These are phyloP conservation scores for Argentina silus DNA, from an alignment of 2,797 vertebrate genomes.

Conservation along the genomic window DNA sequence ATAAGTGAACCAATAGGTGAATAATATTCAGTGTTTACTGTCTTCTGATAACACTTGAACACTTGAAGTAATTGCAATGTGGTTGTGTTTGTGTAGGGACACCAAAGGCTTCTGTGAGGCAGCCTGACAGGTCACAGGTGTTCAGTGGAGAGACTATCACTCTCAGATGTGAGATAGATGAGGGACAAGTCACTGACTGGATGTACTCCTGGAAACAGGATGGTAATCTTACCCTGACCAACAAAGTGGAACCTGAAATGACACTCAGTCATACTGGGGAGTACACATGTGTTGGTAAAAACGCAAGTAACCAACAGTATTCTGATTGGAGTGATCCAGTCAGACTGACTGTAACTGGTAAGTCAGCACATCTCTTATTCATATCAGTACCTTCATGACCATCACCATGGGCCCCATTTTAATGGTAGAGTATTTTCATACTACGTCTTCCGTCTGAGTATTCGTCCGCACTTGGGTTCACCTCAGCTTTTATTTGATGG, in stretches of 20 bases:
- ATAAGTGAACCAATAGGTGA: too few relatives aligned
- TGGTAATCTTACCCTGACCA: too few relatives aligned
- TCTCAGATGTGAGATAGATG: conserved; percentile 38
- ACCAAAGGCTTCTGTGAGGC: conserved; percentile 17
- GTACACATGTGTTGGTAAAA: conserved; percentile 31
- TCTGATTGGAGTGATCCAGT: conserved; percentile 15
- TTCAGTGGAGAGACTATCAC: conserved; percentile 26
- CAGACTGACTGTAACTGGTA: conserved; percentile 22
- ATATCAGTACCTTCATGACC: background rate
- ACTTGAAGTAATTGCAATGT: background rate
- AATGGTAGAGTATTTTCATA: too few relatives aligned
- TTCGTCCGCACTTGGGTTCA: too few relatives aligned
- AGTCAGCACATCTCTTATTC: background rate
- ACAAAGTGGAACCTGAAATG: background rate
- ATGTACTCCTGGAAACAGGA: conserved; percentile 40
- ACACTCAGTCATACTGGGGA: fast-evolving
- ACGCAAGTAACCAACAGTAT: background rate
- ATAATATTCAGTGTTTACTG: too few relatives aligned
- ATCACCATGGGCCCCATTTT: background rate
- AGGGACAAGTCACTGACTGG: conserved; percentile 31
- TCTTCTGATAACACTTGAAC: too few relatives aligned
- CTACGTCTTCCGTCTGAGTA: too few relatives aligned
- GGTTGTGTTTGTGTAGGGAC: conserved; percentile 5
- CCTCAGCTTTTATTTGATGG: too few relatives aligned
- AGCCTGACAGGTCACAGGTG: conserved; percentile 24